Base-by-base conservation (phyloP, 2,888 invertebrate genomes). In the Thymelicus lineola region DNA sequence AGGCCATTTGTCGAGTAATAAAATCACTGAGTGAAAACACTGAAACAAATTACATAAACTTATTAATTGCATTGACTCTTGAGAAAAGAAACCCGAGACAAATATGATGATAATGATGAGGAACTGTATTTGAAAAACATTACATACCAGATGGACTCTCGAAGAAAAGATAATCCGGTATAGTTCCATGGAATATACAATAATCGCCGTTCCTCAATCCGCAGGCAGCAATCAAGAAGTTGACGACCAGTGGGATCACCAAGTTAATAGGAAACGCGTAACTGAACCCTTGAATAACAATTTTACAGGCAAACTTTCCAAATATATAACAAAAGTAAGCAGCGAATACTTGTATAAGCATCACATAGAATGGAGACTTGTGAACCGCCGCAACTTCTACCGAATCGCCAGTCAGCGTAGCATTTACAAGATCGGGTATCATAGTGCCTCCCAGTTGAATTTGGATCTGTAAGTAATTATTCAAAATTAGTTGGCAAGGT, bases 211-310 rank as follows among this genome's bases (percentile, higher is more conserved):
- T 96, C 74, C 98, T 95, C 45, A 98, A 94, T 58, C 98, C 98
- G 80, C 98, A 98, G 5, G 97, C 97, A 10, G 97, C 96, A 75
- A 98, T 98, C 77, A 98, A 92, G 65, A 98, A 86, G 6, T 98
- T 98, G 28, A 99, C 97, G 0, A 97, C 96, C 14, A 98, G 95
- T 0, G 99, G 99, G 70, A 98, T 97, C 0, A 98, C 97, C 73
- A 99, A 95, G 87, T 98, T 98, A 7, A 99, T 97, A 0, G 99
- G 99, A 79, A 99, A 97, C 0, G 99, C 98, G 84, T 98, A 99
- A 84, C 99, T 98, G 94, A 99, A 98, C 28, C 98, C 97, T 94
- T 99, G 99, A 76, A 99, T 99, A 80, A 98, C 96, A 81, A 99
- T 98, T 92, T 98, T 98, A 92, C 99, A 98, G 4, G 98, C 98